Conservation (phyloP, 2,888 invertebrate species). For the Phalera bucephala region DNA sequence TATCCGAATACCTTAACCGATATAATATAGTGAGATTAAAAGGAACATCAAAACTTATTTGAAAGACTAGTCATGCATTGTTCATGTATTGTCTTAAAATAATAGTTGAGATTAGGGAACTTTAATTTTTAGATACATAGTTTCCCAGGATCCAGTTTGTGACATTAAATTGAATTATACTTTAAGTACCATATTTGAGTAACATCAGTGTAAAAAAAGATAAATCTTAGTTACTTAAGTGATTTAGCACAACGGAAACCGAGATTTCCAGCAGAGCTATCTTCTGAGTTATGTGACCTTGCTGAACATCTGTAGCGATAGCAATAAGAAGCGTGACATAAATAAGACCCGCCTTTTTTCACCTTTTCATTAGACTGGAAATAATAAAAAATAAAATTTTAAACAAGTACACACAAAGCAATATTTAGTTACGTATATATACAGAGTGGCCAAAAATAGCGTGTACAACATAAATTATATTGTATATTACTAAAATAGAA, state of each 20-base stretch:
- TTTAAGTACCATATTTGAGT: not conserved
- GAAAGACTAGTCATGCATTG: not conserved
- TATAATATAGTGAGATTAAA: too few relatives aligned
- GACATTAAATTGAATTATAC: too few relatives aligned
- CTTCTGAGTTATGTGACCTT: slow-evolving; percentile 95
- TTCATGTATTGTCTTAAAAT: too few relatives aligned
- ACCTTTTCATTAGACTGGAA: slow-evolving; percentile 87
- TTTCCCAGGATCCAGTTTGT: too few relatives aligned
- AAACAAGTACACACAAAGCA: too few relatives aligned
- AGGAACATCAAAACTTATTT: not conserved
- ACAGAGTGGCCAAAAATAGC: too few relatives aligned
- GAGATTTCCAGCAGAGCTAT: slow-evolving; percentile 96
- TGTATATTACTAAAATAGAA: too few relatives aligned
- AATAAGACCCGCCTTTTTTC: slow-evolving; percentile 97
- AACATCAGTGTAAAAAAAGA: not conserved
- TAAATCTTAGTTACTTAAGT: slow-evolving; percentile 8
- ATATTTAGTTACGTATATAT: too few relatives aligned
- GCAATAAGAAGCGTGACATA: slow-evolving; percentile 95
- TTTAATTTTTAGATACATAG: too few relatives aligned
- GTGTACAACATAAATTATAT: too few relatives aligned
- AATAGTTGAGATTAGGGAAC: too few relatives aligned
- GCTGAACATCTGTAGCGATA: slow-evolving; percentile 97
- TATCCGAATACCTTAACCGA: too few relatives aligned
- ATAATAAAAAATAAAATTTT: slow-evolving; percentile 1
- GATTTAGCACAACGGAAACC: slow-evolving; percentile 95